A percentile compares a stretch with the other conserved stretches of the same genome.
These are phyloP conservation scores for Hippocampus barbouri DNA, from an alignment of 2,113 vertebrate species.

Conservation along the genomic window DNA sequence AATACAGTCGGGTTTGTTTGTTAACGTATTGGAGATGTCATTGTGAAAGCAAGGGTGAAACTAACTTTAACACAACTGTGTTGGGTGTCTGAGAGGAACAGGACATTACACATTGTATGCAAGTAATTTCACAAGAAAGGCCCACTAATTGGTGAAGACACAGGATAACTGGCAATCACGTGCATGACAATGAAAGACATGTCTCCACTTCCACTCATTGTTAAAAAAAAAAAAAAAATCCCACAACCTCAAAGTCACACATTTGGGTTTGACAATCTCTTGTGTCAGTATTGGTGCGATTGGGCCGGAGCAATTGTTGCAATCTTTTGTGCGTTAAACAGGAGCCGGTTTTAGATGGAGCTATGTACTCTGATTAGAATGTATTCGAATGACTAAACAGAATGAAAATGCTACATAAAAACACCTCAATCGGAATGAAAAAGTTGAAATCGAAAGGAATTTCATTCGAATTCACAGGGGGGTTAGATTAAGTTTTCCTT, in stretches of 20 bases:
- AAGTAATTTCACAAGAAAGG: background rate
- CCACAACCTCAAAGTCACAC: background rate
- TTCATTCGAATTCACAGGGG: no score
- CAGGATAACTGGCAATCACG: background rate
- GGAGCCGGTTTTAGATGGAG: no score
- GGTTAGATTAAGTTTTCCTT: no score
- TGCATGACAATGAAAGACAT: background rate
- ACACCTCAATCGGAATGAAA: no score
- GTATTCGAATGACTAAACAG: no score
- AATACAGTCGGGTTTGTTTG: background rate
- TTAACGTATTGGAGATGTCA: background rate
- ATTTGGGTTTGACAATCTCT: background rate
- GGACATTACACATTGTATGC: background rate
- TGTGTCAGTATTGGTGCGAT: background rate
- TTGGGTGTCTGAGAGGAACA: conserved; percentile 1
- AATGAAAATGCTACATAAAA: no score
- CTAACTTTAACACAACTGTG: background rate
- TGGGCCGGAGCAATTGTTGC: background rate
- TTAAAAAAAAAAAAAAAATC: background rate
- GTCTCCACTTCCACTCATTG: background rate
- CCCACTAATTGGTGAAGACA: background rate
- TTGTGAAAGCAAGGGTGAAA: background rate
- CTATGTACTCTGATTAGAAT: no score
- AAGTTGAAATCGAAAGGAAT: no score
- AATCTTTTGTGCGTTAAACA: background rate